Evolutionary conservation across 1,140 invertebrate genomes (phyloP), one percentile per base, ranked within the genome.

Genomic region (Dysdera silvatica): DNA sequence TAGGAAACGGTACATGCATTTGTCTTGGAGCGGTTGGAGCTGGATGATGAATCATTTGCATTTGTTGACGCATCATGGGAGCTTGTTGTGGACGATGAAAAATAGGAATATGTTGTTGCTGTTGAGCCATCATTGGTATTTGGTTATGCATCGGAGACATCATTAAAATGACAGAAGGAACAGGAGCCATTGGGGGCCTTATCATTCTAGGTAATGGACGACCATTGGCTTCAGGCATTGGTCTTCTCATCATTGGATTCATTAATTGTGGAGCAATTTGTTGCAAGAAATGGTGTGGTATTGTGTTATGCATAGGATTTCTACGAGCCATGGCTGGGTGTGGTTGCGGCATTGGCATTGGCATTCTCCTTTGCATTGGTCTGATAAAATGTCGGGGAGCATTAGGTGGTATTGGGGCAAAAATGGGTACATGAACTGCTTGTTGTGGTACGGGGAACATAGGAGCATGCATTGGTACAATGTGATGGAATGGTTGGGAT

Each of bases 81-180:
- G 29, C 7, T 14, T 49, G 18, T 28, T 49, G 47, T 10, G 43
- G 56, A 12, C 33, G 47, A 26, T 63, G 61, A 31, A 26, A 63
- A 7, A 63, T 16, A 16, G 61, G 61, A 20, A 63, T 23, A 8
- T 55, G 61, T 14, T 63, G 61, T 16, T 37, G 32, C 14, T 7
- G 28, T 31, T 55, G 52, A 12, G 61, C 32, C 20, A 63, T n/a
- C n/a, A n/a, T 56, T 37, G 61, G 61, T 52, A 61, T 29, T 3
- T 49, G 58, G 31, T 48, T 59, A 24, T 59, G 52, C 29, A 52
- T 52, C 7, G 58, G 58, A 14, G 41, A n/a, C 59, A 61, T 54
- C 61, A 63, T 63, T 8, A 63, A 56, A 20, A 63, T n/a, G 31
- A 63, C 33, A 23, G 61, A 53, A 20, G 54, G 43, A 28, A 62